Evolutionary conservation across 2,113 vertebrate species (phyloP), one percentile per base, ranked within the genome.

Genomic region (Nerophis ophidion): DNA sequence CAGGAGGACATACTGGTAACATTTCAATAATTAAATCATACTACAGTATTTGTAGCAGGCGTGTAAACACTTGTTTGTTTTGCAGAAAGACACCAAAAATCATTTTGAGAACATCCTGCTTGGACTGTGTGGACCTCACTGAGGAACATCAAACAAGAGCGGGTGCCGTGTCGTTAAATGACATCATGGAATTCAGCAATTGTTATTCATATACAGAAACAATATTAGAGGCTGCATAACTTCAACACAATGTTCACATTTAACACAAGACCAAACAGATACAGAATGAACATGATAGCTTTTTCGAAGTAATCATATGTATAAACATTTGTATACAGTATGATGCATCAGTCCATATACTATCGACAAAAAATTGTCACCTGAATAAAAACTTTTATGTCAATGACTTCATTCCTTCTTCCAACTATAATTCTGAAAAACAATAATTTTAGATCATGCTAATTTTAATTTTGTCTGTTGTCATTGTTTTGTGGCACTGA

Each of bases 51-150:
- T 34, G 26, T 26, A 52, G 12, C 15, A 8, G 10, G 19, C 5
- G 11, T 51, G 13, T 2, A 51, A 65, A 19, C 15, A 42, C 19
- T 61, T 38, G 8, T 81, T 33, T 50, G n/a, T 53, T 71, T 79
- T 47, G 76, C 85, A 98, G 96, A 86, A 88, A 55, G 93, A 97
- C 85, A 94, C 94, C 8, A 91, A 91, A 38, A 93, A 91, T 55
- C 89, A 96, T 73, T 94, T 92, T 75, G 87, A 91, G 89, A 89
- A 74, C 47, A 83, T 94, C 60, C 82, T 97, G 47, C 85, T 96
- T 68, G 86, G 86, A 60, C 81, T 98, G 50, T 95, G 93, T 74
- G 91, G 91, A 81, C 36, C 84, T 42, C 10, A 66, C 14, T 88
- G 66, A 86, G 12, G 35, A 56, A 47, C 13, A 34, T 33, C 10